Percentiles rank a stretch among this genome's conserved stretches.
phyloP scores from a whole-genome alignment of 1,140 invertebrate species.

The Lasaia peninsularis region DNA sequence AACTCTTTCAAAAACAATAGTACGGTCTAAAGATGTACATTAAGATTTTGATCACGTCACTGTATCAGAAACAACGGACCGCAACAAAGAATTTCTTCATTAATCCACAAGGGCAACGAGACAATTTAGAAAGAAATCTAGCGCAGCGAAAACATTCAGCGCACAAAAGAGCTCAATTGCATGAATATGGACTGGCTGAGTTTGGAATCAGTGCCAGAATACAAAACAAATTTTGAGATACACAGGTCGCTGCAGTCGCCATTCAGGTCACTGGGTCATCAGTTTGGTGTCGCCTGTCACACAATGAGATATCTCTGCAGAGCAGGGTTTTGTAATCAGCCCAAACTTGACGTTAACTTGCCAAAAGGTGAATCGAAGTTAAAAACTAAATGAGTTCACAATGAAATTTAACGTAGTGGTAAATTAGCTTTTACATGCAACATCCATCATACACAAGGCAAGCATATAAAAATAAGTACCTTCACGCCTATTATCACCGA shows the following conservation, averaged over 20 bases:
- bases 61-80: background rate
- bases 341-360: slow-evolving; percentile 36
- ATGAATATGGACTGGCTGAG: slow-evolving; percentile 57
- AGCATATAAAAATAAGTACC: too few relatives aligned
- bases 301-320: slow-evolving; percentile 70
- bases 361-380: background rate
- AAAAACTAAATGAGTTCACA: background rate
- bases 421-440: too few relatives aligned
- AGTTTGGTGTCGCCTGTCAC: slow-evolving; percentile 57
- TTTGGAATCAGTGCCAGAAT: slow-evolving; percentile 61
- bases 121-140: slow-evolving; percentile 4
- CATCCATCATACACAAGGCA: too few relatives aligned
- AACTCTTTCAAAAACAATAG: too few relatives aligned
- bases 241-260: slow-evolving; percentile 59
- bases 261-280: slow-evolving; percentile 67
- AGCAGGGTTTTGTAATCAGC: slow-evolving; percentile 48
- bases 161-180: slow-evolving; percentile 25
- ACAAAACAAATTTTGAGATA: slow-evolving; percentile 64
- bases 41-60: too few relatives aligned
- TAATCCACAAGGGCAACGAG: background rate
- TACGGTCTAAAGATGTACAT: too few relatives aligned
- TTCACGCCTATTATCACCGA: too few relatives aligned
- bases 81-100: background rate
- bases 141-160: slow-evolving; percentile 14
- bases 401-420: background rate